Conservation (phyloP, 2,113 vertebrate genomes). For the Anolis sagrei region DNA sequence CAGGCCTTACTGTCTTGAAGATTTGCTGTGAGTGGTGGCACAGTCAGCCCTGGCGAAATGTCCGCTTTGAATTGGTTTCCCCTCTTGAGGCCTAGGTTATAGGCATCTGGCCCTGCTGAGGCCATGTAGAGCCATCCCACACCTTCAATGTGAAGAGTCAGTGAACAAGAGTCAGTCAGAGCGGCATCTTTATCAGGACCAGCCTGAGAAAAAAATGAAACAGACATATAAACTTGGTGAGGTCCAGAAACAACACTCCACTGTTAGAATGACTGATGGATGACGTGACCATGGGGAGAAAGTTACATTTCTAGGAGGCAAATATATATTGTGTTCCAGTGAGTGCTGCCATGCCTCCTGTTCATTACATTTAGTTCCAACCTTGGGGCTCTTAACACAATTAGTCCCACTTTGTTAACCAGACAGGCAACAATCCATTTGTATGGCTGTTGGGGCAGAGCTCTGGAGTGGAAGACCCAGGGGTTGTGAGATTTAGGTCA, state of each 20-base stretch:
- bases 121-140: constrained; percentile 77
- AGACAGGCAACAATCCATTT: not conserved
- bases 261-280: not conserved
- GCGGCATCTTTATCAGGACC: constrained; percentile 51
- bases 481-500: not conserved
- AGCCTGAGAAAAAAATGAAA: constrained; percentile 39
- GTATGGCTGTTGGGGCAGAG: not conserved
- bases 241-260: not conserved
- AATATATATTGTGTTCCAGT: not conserved
- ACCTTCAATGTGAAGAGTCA: constrained; percentile 37
- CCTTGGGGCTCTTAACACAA: not conserved
- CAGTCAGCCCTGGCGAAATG: constrained; percentile 30
- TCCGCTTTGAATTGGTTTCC: constrained; percentile 41
- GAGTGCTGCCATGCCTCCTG: not conserved
- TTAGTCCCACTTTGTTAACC: not conserved
- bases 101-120: constrained; percentile 69
- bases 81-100: constrained; percentile 63
- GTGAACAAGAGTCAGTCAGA: constrained; percentile 21
- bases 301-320: not conserved
- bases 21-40: constrained; percentile 38
- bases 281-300: not conserved
- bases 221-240: not conserved
- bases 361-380: not conserved
- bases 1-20: constrained; percentile 54
- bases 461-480: not conserved